These are phyloP conservation scores for Linyphia triangularis DNA, from an alignment of 2,888 invertebrate genomes.

Conservation along the genomic window DNA sequence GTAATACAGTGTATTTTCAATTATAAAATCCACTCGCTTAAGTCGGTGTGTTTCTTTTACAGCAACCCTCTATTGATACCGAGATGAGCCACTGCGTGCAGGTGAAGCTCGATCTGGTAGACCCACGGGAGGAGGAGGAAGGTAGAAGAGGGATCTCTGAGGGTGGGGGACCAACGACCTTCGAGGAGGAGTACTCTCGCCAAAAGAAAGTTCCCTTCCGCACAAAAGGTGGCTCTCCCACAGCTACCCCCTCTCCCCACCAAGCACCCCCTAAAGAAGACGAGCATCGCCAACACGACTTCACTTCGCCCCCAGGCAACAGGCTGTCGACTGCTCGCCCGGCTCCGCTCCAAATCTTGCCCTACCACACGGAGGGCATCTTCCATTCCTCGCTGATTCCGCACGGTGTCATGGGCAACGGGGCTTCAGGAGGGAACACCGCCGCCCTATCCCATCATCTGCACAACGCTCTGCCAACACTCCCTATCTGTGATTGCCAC, in stretches of 20 bases:
- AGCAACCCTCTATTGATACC: slow-evolving; percentile 75
- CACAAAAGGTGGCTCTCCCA: slow-evolving; percentile 59
- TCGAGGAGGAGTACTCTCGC: slow-evolving; percentile 38
- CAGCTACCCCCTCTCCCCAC: slow-evolving; percentile 59
- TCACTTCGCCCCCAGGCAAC: slow-evolving; percentile 79
- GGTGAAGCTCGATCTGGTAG: slow-evolving; percentile 53
- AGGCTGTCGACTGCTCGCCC: slow-evolving; percentile 39
- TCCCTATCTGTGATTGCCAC: slow-evolving; percentile 74
- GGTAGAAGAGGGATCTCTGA: slow-evolving; percentile 6
- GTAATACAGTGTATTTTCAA: too few relatives aligned
- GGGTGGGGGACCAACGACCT: slow-evolving; percentile 66
- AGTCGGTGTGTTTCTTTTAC: not conserved
- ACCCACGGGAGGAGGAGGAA: slow-evolving; percentile 72
- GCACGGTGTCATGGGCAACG: slow-evolving; percentile 74
- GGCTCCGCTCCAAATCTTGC: slow-evolving; percentile 44
- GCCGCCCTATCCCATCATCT: slow-evolving; percentile 51
- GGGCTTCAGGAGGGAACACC: slow-evolving; percentile 60
- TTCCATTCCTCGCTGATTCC: not conserved
- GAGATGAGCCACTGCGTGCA: slow-evolving; percentile 74
- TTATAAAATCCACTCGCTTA: too few relatives aligned
- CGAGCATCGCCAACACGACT: slow-evolving; percentile 30
- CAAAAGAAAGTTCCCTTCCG: slow-evolving; percentile 68
- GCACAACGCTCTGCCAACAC: slow-evolving; percentile 37
- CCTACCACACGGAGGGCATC: not conserved
- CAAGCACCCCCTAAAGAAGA: slow-evolving; percentile 63